Base-by-base conservation (phyloP, 2,888 invertebrate genomes). In the Diloba caeruleocephala region DNA sequence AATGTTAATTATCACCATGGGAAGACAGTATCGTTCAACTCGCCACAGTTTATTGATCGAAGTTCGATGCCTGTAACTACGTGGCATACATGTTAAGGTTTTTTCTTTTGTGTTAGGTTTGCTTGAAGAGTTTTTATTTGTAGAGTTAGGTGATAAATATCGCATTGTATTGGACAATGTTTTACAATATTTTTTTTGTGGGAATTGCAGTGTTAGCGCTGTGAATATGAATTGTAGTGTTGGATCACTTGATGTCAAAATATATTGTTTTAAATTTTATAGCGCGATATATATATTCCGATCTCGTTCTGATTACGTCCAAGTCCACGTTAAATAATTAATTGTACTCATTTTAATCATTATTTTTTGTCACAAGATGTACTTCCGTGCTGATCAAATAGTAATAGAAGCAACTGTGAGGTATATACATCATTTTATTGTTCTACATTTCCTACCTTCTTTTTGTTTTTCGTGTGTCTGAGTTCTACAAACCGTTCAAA, bases 21-120 rank as follows among this genome's bases (percentile, higher is more conserved):
- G 64, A 67, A 71, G 59, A 51, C 51, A 41, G 38, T 31, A 51
- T 42, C 38, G 45, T 34, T 29, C 39, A 50, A 48, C 48, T 78
- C 71, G 75, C 59, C 76, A 78, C 72, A 75, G 74, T 62, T 69
- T 77, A 80, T 82, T 80, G 82, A 83, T 84, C 76, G 66, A 62
- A 60, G 76, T 80, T 81, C 81, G 78, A 79, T 78, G 73, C 50
- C 71, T 68, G 69, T 59, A 68, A 61, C 75, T 53, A 55, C 73
- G 76, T 55, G 80, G 68, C 50, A 65, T 75, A 81, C 79, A 81
- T 84, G 74, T 63, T 79, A 81, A 83, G 31, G 33, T 39, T 58
- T 63, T 52, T 54, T 57, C 60, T 59, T 56, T 68, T 67, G 53
- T 67, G 52, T 46, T 49, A 48, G 41, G 42, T 62, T 56, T 13